Conservation (phyloP, 2,113 vertebrate species). For the Microtus oregoni region DNA sequence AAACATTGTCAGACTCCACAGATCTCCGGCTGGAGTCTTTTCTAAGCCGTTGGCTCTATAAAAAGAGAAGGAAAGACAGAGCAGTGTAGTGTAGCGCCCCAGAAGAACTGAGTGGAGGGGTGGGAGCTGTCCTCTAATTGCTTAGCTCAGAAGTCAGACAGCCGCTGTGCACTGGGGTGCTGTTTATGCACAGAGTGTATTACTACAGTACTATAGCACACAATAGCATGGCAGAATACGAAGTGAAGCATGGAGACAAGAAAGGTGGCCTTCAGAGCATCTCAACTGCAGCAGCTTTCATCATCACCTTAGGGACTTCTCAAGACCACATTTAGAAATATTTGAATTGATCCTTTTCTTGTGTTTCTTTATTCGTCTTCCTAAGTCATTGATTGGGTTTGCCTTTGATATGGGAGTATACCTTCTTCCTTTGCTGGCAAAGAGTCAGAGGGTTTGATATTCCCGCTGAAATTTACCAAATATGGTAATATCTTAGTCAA, state of each 20-base stretch:
- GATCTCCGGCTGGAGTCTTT: neutral
- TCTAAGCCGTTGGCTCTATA: neutral
- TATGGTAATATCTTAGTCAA: neutral
- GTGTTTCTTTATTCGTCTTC: neutral
- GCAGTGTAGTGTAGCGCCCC: neutral
- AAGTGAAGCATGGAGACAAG: neutral
- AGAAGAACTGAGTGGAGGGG: neutral
- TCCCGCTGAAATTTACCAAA: neutral
- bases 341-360: neutral
- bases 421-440: neutral
- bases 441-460: neutral
- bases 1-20: neutral
- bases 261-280: rapidly evolving
- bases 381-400: neutral
- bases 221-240: neutral
- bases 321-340: neutral
- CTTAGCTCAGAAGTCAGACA: neutral
- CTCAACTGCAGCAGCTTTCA: no score
- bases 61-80: neutral
- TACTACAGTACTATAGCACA: neutral
- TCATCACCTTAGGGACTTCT: no score
- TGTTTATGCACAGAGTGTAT: neutral
- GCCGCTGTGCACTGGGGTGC: neutral
- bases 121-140: neutral
- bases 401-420: neutral